phyloP scores from a whole-genome alignment of 2,797 vertebrate genomes.

The Vipera ursinii region DNA sequence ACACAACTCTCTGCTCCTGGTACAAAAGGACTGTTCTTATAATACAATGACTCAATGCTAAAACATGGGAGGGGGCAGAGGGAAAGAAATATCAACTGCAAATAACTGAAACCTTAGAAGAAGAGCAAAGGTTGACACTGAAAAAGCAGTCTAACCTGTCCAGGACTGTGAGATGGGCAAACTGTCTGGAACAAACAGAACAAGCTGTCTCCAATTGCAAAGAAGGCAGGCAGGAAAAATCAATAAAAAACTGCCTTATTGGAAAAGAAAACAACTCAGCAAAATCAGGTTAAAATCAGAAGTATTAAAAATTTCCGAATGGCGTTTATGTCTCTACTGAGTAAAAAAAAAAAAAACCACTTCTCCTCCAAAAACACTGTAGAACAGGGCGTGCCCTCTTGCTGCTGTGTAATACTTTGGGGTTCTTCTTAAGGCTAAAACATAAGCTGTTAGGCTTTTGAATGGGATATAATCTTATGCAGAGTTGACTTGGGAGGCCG shows the following conservation, averaged over 20 bases:
- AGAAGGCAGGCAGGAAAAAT: slow-evolving; percentile 5
- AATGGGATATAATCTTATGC: too few species aligned
- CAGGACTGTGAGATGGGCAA: slow-evolving; percentile 32
- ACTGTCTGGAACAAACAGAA: slow-evolving; percentile 43
- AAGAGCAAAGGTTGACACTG: slow-evolving; percentile 46
- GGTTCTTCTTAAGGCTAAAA: slow-evolving; percentile 17
- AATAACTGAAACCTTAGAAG: slow-evolving; percentile 3
- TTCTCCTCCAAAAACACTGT: not conserved
- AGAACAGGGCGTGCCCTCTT: slow-evolving; percentile 25
- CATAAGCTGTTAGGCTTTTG: too few species aligned
- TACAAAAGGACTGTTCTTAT: not conserved
- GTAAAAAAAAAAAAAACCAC: not conserved
- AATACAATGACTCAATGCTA: slow-evolving; percentile 43
- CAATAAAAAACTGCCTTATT: not conserved
- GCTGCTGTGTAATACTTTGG: slow-evolving; percentile 47
- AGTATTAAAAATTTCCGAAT: not conserved
- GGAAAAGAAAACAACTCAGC: not conserved
- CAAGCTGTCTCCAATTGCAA: not conserved
- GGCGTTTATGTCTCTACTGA: not conserved
- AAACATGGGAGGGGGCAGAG: slow-evolving; percentile 6
- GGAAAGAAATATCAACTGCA: slow-evolving; percentile 36
- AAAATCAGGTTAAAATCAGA: not conserved
- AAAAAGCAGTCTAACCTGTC: slow-evolving; percentile 58
- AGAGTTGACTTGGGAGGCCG: too few species aligned
- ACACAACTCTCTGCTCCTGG: not conserved